Base-by-base conservation (phyloP, 2,888 invertebrate species). In the Nymphalis polychloros region DNA sequence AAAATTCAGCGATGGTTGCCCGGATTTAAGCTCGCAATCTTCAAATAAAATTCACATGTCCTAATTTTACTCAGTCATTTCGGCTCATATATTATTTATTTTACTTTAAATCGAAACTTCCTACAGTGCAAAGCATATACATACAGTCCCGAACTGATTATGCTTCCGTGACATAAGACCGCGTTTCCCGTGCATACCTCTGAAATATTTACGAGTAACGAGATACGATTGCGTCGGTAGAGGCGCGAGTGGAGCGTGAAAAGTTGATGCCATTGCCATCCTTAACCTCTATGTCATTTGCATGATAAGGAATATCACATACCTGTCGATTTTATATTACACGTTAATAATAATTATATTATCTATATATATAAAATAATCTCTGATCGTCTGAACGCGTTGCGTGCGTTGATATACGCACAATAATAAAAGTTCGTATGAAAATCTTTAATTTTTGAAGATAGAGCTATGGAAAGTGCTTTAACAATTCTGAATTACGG, bases 131-230 rank as follows among this genome's bases (percentile, higher is more conserved):
- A 13, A 10, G 20, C 10, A 20, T 50, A 50, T 23, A n/a, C 8
- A 5, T 41, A 8, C 6, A 49, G 7, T 13, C 19, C 19, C 27
- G 57, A 41, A 41, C 57, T 57, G n/a, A 57, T 57, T 57, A n/a
- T 19, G 41, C 41, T 57, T 41, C 31, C 31, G 10, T 19, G 57
- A 41, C 41, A 60, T 70, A 72, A 66, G 63, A 70, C 68, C 70
- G 73, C 73, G 67, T 70, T 67, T 72, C 70, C 75, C 68, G 66
- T 70, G 72, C 75, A 77, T 73, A 72, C 76, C 76, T 80, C 79
- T 85, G 76, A 84, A 86, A 84, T 85, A 85, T 86, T 85, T 81
- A 86, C 80, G 75, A 75, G 72, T 74, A 73, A 70, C 77, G 75
- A 82, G 49, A 61, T 83, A 81, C 80, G 79, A 82, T 81, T 78